Evolutionary conservation across 35 echinoderm and acorn worm genomes (phyloP).

Genomic region (Anneissia japonica): DNA sequence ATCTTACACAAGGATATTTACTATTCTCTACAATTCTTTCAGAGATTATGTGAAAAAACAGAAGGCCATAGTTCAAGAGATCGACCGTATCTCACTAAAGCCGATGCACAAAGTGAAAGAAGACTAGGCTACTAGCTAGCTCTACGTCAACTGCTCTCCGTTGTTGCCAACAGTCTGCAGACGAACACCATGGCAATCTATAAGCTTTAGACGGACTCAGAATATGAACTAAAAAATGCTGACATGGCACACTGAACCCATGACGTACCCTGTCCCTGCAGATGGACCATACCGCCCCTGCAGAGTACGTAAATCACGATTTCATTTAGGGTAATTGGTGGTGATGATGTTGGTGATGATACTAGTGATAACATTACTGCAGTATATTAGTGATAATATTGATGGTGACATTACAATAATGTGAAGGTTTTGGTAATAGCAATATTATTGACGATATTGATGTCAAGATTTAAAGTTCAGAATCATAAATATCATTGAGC

Average conservation of each 20-base stretch:
- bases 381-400: no score
- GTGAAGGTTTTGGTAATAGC: no score
- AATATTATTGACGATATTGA: no score
- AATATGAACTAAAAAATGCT: conserved; percentile 76
- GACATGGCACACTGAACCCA: conserved; percentile 86
- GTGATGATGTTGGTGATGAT: no score
- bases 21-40: background rate
- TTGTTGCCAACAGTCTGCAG: conserved; percentile 59
- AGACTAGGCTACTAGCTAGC: conserved; percentile 69
- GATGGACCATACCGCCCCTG: conserved; percentile 69
- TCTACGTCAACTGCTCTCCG: conserved; percentile 70
- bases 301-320: conserved; percentile 94
- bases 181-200: conserved; percentile 73
- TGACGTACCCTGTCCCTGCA: conserved; percentile 77
- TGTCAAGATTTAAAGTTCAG: no score
- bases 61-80: conserved; percentile 73
- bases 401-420: no score
- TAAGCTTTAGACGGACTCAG: conserved; percentile 74
- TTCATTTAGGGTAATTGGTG: no score
- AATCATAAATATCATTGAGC: no score
- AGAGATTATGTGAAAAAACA: conserved; percentile 94
- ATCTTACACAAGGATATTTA: no score
- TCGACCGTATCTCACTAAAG: conserved; percentile 72
- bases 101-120: conserved; percentile 63
- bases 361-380: no score